Conservation (phyloP, 2,113 vertebrate genomes). For the Atlantisia rogersi region DNA sequence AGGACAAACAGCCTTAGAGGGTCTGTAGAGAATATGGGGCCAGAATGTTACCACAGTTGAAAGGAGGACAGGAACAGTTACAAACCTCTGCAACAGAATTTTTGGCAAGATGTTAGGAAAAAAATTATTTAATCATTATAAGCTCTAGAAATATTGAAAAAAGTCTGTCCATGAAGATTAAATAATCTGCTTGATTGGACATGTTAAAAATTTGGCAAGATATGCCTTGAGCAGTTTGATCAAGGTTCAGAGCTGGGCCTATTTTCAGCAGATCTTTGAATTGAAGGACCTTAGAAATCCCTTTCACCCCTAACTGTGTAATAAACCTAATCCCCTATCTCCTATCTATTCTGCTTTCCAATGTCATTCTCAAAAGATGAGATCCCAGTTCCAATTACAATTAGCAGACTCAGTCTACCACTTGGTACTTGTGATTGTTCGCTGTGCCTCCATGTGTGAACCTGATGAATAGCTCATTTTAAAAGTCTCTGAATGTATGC, state of each 20-base stretch:
- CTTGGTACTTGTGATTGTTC: background rate
- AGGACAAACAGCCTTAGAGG: background rate
- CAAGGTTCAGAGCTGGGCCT: background rate
- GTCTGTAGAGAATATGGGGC: background rate
- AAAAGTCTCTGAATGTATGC: background rate
- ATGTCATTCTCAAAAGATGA: background rate
- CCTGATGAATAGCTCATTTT: background rate
- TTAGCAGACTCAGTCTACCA: background rate
- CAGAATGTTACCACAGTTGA: background rate
- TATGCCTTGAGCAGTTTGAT: background rate
- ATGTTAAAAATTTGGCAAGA: background rate
- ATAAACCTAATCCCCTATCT: background rate
- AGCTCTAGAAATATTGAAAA: background rate
- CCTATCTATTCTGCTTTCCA: background rate
- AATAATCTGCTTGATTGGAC: rapidly evolving
- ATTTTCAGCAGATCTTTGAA: background rate
- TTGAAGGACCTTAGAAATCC: background rate
- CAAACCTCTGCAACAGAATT: background rate
- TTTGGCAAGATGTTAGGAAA: background rate
- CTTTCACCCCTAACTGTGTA: background rate
- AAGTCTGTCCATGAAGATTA: background rate
- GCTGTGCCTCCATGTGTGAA: background rate
- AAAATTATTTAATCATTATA: background rate
- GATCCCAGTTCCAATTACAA: background rate
- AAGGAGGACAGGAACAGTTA: background rate